Conservation (phyloP, 2,797 vertebrate species). For the Poeciliopsis infans region DNA sequence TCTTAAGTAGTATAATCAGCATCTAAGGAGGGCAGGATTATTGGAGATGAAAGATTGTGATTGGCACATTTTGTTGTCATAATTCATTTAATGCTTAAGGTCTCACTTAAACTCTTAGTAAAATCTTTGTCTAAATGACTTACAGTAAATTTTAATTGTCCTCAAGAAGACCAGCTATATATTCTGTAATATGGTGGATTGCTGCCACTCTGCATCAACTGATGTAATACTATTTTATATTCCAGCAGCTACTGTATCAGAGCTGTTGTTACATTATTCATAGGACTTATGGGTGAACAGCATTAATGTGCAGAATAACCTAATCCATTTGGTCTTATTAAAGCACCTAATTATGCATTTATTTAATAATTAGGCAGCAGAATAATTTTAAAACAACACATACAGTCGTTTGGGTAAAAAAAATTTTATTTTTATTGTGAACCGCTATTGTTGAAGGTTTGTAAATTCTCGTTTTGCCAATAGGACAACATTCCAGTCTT, state of each 20-base stretch:
- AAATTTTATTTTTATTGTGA: too few relatives aligned
- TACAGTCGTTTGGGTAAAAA: background rate
- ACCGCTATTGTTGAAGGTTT: background rate
- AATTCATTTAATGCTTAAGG: background rate
- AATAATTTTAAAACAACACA: background rate
- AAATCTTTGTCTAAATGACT: background rate
- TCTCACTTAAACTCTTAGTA: background rate
- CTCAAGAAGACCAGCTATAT: background rate
- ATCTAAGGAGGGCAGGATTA: background rate
- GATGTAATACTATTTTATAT: background rate
- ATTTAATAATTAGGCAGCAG: background rate
- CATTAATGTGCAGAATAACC: background rate
- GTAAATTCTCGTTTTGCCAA: background rate
- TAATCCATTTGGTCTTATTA: background rate
- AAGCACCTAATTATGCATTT: background rate
- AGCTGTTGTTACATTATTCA: background rate
- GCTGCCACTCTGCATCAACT: background rate
- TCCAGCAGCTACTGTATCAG: background rate
- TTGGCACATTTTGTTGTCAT: background rate
- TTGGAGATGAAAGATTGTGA: background rate
- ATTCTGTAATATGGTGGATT: background rate
- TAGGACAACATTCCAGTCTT: too few relatives aligned
- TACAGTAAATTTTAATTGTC: background rate
- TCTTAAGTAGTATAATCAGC: conserved; percentile 2
- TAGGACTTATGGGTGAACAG: background rate